phyloP scores from a whole-genome alignment of 2,797 vertebrate species.

The Etheostoma nigrum region DNA sequence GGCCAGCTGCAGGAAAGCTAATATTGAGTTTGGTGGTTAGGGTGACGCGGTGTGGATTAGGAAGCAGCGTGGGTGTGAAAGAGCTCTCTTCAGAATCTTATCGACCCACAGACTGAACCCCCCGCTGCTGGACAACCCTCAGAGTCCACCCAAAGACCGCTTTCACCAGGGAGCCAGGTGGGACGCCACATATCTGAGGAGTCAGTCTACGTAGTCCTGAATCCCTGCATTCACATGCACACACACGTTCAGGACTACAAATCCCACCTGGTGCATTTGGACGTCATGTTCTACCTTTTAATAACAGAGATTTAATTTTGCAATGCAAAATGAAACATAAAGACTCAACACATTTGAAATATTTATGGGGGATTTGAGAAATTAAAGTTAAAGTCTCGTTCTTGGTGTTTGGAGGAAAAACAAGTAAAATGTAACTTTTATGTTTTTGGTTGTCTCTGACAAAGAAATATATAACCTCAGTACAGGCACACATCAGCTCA shows the following conservation, averaged over 20 bases:
- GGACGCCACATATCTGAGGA: conserved; percentile 11
- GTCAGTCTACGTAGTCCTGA: background rate
- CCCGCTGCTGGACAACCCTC: conserved; percentile 31
- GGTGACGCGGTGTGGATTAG: conserved; percentile 68
- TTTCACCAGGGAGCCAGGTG: conserved; percentile 56
- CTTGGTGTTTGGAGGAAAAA: background rate
- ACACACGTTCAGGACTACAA: background rate
- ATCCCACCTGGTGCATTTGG: conserved; percentile 6
- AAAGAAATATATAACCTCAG: conserved; percentile 1
- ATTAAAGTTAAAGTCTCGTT: background rate
- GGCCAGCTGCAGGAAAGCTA: conserved; percentile 75
- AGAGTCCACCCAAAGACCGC: conserved; percentile 46
- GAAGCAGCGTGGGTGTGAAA: conserved; percentile 66
- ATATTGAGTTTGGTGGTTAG: conserved; percentile 76
- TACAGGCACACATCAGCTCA: conserved; percentile 6
- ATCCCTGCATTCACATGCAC: conserved; percentile 4
- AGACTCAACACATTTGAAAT: background rate
- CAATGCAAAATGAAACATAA: conserved; percentile 1
- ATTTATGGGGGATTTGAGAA: background rate
- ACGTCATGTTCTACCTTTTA: background rate
- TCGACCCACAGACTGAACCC: conserved; percentile 46
- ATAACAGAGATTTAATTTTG: background rate
- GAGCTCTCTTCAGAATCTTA: conserved; percentile 71
- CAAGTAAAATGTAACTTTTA: background rate
- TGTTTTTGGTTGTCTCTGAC: background rate